These are phyloP conservation scores for Hippopotamus amphibius DNA, from an alignment of 2,113 vertebrate genomes.

Conservation along the genomic window DNA sequence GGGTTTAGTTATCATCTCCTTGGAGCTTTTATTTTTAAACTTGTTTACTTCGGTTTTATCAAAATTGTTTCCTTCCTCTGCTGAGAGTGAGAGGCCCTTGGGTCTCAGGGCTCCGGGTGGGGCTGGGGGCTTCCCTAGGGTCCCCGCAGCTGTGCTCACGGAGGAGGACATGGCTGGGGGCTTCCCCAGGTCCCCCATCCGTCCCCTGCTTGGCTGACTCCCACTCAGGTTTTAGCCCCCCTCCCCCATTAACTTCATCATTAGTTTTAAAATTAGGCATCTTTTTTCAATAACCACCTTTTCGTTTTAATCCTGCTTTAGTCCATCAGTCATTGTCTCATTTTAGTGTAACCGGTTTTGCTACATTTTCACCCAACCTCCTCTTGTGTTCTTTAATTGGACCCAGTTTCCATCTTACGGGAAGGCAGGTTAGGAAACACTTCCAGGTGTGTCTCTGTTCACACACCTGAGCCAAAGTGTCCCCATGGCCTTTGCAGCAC, in stretches of 20 bases:
- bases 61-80: neutral
- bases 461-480: neutral
- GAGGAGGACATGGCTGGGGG: fast-evolving
- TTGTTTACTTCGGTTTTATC: neutral
- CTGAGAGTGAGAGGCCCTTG: fast-evolving
- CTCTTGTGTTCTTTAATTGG: neutral
- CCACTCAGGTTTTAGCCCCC: neutral
- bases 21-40: neutral
- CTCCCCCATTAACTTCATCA: neutral
- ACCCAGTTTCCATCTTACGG: fast-evolving
- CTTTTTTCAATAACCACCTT: neutral
- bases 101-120: fast-evolving
- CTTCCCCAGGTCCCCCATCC: fast-evolving
- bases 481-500: neutral
- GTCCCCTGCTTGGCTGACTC: neutral
- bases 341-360: fast-evolving
- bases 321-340: fast-evolving
- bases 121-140: neutral
- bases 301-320: too few species aligned
- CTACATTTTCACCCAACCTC: fast-evolving
- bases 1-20: neutral
- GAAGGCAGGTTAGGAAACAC: neutral
- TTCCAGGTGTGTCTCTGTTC: neutral
- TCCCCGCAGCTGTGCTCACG: fast-evolving
- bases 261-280: neutral